Percentiles rank a stretch among this genome's conserved stretches.
Conservation (phyloP, 2,888 invertebrate species). For the Eupithecia subfuscata region DNA sequence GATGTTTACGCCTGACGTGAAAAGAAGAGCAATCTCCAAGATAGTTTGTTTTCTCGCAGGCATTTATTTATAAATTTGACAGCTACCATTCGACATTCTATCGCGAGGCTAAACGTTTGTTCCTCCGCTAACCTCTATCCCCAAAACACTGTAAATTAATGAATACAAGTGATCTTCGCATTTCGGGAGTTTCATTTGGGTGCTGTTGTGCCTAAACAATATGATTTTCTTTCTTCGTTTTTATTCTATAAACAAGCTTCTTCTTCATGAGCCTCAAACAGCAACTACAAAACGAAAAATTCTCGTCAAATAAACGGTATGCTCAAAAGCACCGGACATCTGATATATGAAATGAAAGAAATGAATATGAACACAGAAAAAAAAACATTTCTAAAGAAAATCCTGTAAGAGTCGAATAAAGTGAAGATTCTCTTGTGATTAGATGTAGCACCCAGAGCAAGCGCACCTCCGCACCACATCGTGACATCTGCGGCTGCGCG, state of each 20-base stretch:
- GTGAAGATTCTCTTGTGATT: neutral
- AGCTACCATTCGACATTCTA: too few species aligned
- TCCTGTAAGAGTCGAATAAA: neutral
- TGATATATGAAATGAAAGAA: too few species aligned
- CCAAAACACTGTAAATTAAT: too few species aligned
- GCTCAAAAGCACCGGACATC: neutral
- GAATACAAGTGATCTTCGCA: too few species aligned
- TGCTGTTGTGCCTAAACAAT: too few species aligned
- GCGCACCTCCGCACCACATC: constrained; percentile 37
- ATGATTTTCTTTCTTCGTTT: neutral
- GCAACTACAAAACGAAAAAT: neutral
- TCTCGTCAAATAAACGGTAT: neutral
- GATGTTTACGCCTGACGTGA: too few species aligned
- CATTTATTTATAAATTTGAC: too few species aligned
- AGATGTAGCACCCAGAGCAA: constrained; percentile 18
- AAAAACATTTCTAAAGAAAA: neutral
- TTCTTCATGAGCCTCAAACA: neutral
- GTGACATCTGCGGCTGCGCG: constrained; percentile 42
- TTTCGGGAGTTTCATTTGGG: too few species aligned
- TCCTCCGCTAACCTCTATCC: too few species aligned
- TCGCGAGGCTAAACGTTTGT: too few species aligned
- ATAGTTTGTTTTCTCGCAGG: too few species aligned
- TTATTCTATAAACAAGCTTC: neutral
- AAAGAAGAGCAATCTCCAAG: too few species aligned
- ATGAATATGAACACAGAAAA: neutral